A percentile compares a stretch with the other conserved stretches of the same genome.
phyloP scores from a whole-genome alignment of 2,888 invertebrate genomes.

The Xiphydria camelus region DNA sequence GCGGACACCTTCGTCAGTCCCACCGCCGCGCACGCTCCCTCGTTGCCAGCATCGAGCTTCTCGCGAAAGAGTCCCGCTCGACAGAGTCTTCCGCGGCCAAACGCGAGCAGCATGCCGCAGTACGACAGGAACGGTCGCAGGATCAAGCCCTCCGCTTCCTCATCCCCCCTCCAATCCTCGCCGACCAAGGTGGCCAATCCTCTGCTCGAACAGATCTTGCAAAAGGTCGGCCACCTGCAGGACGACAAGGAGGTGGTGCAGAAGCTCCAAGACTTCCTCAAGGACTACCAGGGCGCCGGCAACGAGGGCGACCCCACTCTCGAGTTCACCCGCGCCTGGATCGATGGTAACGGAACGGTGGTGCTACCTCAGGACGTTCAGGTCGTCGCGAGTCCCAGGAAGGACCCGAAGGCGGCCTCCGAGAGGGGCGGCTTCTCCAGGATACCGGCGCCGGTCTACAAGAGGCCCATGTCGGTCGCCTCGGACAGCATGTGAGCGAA shows the following conservation, averaged over 20 bases:
- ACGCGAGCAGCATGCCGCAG: constrained; percentile 50
- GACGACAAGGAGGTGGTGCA: constrained; percentile 75
- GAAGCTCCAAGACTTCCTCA: constrained; percentile 74
- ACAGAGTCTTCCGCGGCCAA: constrained; percentile 56
- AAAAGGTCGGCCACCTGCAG: constrained; percentile 72
- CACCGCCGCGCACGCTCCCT: constrained; percentile 20
- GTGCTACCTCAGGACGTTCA: constrained; percentile 53
- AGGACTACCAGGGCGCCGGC: constrained; percentile 60
- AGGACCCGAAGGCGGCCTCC: constrained; percentile 58
- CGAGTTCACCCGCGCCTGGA: constrained; percentile 74
- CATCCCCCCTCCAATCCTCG: constrained; percentile 65
- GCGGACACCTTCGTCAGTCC: constrained; percentile 67
- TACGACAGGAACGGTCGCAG: constrained; percentile 61
- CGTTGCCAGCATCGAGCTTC: constrained; percentile 48
- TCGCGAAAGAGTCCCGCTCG: constrained; percentile 55
- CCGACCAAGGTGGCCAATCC: constrained; percentile 68
- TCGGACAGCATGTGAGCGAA: constrained; percentile 49
- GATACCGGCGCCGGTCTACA: constrained; percentile 61
- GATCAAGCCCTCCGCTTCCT: constrained; percentile 59
- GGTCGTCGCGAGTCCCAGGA: constrained; percentile 59
- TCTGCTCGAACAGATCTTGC: constrained; percentile 71
- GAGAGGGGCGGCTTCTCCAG: constrained; percentile 59
- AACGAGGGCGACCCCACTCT: constrained; percentile 62
- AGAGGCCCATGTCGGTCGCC: constrained; percentile 49
- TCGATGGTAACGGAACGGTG: constrained; percentile 71